Conservation (phyloP, 1,140 invertebrate genomes). For the Augochlora pura region DNA sequence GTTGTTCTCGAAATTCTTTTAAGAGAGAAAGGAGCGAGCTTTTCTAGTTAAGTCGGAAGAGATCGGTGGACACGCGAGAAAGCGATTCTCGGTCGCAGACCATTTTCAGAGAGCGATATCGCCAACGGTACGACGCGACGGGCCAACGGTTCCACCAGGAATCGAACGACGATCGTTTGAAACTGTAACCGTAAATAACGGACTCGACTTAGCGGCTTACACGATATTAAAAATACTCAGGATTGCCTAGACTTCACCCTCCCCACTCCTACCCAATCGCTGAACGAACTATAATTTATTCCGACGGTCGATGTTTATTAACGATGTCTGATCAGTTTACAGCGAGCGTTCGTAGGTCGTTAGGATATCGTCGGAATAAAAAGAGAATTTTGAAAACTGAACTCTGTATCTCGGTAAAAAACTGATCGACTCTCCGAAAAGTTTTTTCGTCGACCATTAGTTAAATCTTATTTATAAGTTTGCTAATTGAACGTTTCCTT, state of each 20-base stretch:
- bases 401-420: too few species aligned
- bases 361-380: too few species aligned
- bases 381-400: too few species aligned
- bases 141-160: background rate
- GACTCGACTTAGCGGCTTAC: background rate
- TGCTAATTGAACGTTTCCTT: too few species aligned
- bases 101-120: background rate
- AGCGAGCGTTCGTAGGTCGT: too few species aligned
- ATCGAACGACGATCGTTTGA: background rate
- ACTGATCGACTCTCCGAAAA: too few species aligned
- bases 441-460: too few species aligned
- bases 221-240: background rate
- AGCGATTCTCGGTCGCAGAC: background rate
- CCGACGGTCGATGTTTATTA: background rate
- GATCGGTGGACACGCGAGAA: background rate
- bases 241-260: background rate
- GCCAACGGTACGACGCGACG: too few species aligned
- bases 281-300: background rate
- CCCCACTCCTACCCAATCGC: fast-evolving
- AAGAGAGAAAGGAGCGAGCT: too few species aligned
- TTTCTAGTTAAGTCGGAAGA: too few species aligned
- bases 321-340: too few species aligned
- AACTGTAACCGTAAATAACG: slow-evolving; percentile 5
- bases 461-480: too few species aligned
- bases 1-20: background rate